A percentile compares a stretch with the other conserved stretches of the same genome.
These are phyloP conservation scores for Eulacestoma nigropectus DNA, from an alignment of 2,113 vertebrate genomes.

Conservation along the genomic window DNA sequence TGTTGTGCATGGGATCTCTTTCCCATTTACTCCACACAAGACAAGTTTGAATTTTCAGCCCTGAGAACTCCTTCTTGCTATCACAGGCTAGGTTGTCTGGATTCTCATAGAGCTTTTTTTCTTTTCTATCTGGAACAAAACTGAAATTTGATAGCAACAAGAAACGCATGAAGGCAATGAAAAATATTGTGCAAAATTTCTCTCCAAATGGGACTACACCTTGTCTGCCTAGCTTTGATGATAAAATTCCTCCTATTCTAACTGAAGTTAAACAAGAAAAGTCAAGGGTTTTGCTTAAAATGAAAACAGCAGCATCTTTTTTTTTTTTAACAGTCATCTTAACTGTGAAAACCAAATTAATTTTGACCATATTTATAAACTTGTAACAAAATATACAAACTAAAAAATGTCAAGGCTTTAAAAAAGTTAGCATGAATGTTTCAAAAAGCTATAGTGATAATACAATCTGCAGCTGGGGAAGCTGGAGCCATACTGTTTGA, in stretches of 20 bases:
- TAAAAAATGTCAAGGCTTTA: neutral
- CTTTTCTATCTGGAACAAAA: neutral
- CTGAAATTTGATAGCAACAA: neutral
- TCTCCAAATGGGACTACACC: neutral
- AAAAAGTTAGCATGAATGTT: conserved; percentile 21
- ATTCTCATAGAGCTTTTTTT: neutral
- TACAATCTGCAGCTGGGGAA: conserved; percentile 39
- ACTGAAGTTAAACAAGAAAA: neutral
- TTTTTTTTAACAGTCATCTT: neutral
- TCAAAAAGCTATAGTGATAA: conserved; percentile 21
- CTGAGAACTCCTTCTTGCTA: neutral
- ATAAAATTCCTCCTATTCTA: neutral
- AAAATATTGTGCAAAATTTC: conserved; percentile 6
- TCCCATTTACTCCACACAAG: neutral
- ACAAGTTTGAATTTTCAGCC: neutral
- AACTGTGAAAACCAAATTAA: neutral
- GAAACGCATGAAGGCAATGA: neutral
- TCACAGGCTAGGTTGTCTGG: neutral
- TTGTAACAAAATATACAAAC: neutral
- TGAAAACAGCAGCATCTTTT: neutral
- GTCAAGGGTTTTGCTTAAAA: neutral
- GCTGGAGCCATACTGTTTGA: conserved; percentile 53
- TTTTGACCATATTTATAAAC: neutral
- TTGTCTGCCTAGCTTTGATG: neutral
- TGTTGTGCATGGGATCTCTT: neutral